Evolutionary conservation across 2,888 invertebrate species (phyloP), one percentile per base, ranked within the genome.

Genomic region (Poecilobothrus nobilitatus): DNA sequence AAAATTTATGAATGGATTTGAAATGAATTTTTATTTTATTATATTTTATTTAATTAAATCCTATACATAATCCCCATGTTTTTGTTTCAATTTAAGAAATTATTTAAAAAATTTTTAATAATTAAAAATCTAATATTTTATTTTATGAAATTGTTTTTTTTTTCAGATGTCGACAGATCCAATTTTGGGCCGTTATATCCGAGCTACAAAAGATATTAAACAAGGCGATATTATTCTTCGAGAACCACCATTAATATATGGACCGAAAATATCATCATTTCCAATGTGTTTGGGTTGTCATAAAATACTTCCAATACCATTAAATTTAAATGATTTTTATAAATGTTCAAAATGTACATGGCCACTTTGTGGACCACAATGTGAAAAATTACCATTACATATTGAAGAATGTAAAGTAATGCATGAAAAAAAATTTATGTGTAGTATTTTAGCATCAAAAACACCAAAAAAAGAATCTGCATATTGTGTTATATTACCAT

Each of bases 241-340:
- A 70, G 90, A 90, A 76, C 82, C 84, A 71, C 89, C 91, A 0
- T 82, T 90, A 1, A 82, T 88, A 0, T 75, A 87, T n/a, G 90
- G 89, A 0, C 91, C 91, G 0, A 89, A 87, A 75, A 86, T 86
- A 69, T 81, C 85, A 0, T 84, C 86, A 22, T 76, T 82, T 2
- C 85, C 88, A 0, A 79, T 87, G 7, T 91, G 90, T 74, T 80
- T 91, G 61, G 84, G 87, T 0, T 90, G 91, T 71, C 87, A 88
- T 71, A 83, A 84, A 70, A 83, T 78, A 22, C 33, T 72, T 80
- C 81, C 65, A 72, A 80, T 71, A 7, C 74, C 76, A 18, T 76
- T 78, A 7, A 75, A 80, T 53, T 73, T 74, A 65, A 78, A 78
- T 67, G 85, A 86, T 74, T 87, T 83, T 70, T 85, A 86, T 73